A percentile compares a stretch with the other conserved stretches of the same genome.
These are phyloP conservation scores for Clunio marinus DNA, from an alignment of 2,888 invertebrate species.

Conservation along the genomic window DNA sequence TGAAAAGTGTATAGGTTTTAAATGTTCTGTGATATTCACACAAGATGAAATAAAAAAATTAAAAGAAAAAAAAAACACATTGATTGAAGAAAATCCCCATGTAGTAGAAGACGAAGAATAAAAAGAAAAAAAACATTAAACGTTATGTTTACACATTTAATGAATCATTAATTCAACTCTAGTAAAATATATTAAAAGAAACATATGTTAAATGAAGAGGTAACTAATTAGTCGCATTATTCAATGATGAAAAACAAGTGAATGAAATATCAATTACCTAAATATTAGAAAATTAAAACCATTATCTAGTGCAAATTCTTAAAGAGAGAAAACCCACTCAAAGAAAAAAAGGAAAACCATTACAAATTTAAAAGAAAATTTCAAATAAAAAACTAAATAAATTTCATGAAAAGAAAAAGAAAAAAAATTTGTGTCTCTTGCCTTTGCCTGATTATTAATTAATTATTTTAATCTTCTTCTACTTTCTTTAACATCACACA, in stretches of 20 bases:
- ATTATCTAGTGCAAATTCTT: conserved; percentile 38
- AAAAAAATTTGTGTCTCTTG: conserved; percentile 8
- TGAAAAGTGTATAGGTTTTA: conserved; percentile 40
- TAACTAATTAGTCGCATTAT: conserved; percentile 39
- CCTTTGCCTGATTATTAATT: neutral
- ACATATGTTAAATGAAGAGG: conserved; percentile 35
- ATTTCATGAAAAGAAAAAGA: conserved; percentile 11
- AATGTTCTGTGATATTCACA: conserved; percentile 41
- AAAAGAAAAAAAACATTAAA: conserved; percentile 19
- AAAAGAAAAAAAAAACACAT: conserved; percentile 24
- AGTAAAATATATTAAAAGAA: conserved; percentile 22
- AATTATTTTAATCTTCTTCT: neutral
- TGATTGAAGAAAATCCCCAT: conserved; percentile 23
- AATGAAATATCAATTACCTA: conserved; percentile 39
- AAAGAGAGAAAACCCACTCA: conserved; percentile 30
- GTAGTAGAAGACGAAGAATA: neutral
- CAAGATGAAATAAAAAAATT: conserved; percentile 39
- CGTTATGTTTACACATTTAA: conserved; percentile 39
- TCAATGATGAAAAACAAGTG: conserved; percentile 24
- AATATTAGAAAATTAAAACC: conserved; percentile 26
- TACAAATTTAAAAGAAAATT: conserved; percentile 34
- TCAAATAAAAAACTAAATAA: conserved; percentile 25
- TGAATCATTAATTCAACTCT: conserved; percentile 36
- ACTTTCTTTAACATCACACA: no score
- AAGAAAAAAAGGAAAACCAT: conserved; percentile 26